These are phyloP conservation scores for Drosophila vallismaia DNA, from an alignment of 2,888 invertebrate species.

Conservation along the genomic window DNA sequence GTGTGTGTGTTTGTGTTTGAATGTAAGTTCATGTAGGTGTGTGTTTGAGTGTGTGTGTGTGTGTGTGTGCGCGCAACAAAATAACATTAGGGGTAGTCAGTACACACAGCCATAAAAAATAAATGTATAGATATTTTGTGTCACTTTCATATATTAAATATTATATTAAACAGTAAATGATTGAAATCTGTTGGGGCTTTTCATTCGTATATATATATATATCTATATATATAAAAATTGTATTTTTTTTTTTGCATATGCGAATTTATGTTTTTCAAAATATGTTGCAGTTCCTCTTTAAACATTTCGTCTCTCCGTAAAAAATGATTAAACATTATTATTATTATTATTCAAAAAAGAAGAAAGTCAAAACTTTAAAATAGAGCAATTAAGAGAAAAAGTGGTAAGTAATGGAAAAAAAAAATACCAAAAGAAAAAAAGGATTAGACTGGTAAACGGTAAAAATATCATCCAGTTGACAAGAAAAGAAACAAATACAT, in stretches of 20 bases:
- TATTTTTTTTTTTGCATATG: conserved; percentile 27
- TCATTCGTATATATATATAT: neutral
- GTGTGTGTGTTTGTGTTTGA: neutral
- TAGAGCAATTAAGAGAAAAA: conserved; percentile 7
- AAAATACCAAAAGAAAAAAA: conserved; percentile 10
- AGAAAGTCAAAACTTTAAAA: conserved; percentile 2
- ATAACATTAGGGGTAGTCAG: conserved; percentile 65
- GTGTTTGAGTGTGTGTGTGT: conserved; percentile 18
- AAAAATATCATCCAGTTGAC: conserved; percentile 23
- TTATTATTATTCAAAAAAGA: conserved; percentile 22
- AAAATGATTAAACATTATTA: conserved; percentile 26
- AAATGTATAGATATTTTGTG: conserved; percentile 32
- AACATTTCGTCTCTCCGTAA: conserved; percentile 36
- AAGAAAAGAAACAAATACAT: conserved; percentile 27
- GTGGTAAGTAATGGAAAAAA: neutral
- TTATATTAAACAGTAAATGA: conserved; percentile 43
- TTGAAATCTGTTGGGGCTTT: conserved; percentile 22
- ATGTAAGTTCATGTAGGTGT: conserved; percentile 2
- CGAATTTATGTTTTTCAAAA: conserved; percentile 81
- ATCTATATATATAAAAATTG: neutral
- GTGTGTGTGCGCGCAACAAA: conserved; percentile 28
- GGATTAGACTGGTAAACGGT: conserved; percentile 7
- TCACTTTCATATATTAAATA: conserved; percentile 33
- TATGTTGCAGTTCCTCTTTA: conserved; percentile 80
- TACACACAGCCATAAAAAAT: conserved; percentile 69